These are phyloP conservation scores for Carettochelys insculpta DNA, from an alignment of 2,113 vertebrate species.

Conservation along the genomic window DNA sequence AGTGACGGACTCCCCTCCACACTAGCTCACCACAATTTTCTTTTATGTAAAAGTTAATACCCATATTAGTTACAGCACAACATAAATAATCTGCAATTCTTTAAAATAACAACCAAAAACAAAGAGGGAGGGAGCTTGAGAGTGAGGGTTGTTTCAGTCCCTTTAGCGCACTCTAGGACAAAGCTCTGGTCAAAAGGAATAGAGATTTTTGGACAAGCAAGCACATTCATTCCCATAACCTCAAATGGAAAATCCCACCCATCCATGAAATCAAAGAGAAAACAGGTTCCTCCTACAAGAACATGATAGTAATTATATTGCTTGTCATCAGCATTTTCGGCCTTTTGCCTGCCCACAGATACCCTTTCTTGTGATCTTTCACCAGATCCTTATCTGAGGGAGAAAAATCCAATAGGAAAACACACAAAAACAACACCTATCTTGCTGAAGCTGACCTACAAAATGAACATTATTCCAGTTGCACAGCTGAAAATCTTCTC, in stretches of 20 bases:
- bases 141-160: background rate
- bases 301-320: slow-evolving; percentile 57
- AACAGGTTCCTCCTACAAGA: slow-evolving; percentile 51
- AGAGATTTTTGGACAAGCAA: slow-evolving; percentile 47
- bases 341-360: slow-evolving; percentile 35
- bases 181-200: slow-evolving; percentile 40
- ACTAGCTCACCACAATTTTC: slow-evolving; percentile 10
- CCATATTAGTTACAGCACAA: slow-evolving; percentile 33
- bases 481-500: background rate
- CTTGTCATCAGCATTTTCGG: slow-evolving; percentile 34
- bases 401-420: background rate
- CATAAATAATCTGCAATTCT: slow-evolving; percentile 34
- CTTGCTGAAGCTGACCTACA: slow-evolving; percentile 16
- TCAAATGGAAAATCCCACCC: slow-evolving; percentile 62
- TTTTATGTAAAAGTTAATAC: slow-evolving; percentile 57
- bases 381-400: background rate
- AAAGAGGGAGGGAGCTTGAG: background rate
- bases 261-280: slow-evolving; percentile 64
- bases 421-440: background rate
- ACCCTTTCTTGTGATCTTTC: slow-evolving; percentile 40
- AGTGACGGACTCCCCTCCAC: background rate
- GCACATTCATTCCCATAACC: slow-evolving; percentile 51
- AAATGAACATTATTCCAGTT: background rate
- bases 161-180: slow-evolving; percentile 60
- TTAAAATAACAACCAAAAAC: slow-evolving; percentile 45